Evolutionary conservation across 37 sponge, comb jelly and placozoan genomes (phyloP).

Genomic region (Agelas oroides): DNA sequence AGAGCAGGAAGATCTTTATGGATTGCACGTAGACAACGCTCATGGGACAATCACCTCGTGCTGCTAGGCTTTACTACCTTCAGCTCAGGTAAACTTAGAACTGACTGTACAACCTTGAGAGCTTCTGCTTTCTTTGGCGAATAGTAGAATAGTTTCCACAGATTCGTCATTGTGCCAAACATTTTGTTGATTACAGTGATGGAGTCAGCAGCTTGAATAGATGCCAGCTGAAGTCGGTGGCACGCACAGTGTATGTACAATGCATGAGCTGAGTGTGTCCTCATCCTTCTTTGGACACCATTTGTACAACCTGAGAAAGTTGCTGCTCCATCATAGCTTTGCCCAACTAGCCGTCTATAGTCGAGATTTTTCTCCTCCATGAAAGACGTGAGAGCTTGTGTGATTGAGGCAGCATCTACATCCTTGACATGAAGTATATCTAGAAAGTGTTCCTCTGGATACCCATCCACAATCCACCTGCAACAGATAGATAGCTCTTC

Average conservation of each 20-base stretch:
- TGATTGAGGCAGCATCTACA: conserved; percentile 41
- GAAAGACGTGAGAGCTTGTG: conserved; percentile 28
- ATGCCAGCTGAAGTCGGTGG: conserved; percentile 54
- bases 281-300: conserved; percentile 52
- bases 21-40: conserved; percentile 36
- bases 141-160: conserved; percentile 62
- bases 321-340: conserved; percentile 65
- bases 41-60: conserved; percentile 57
- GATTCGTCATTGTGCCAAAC: conserved; percentile 32
- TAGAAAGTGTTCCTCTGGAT: conserved; percentile 52
- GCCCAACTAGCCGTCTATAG: conserved; percentile 52
- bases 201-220: conserved; percentile 55
- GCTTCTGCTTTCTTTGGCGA: conserved; percentile 46
- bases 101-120: conserved; percentile 47
- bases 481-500: conserved; percentile 60
- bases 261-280: conserved; percentile 42
- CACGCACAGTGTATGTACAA: conserved; percentile 54
- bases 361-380: conserved; percentile 27
- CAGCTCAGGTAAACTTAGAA: conserved; percentile 44
- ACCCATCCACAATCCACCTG: conserved; percentile 57
- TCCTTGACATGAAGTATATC: conserved; percentile 20
- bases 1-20: conserved; percentile 24
- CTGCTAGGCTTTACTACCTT: conserved; percentile 51
- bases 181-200: conserved; percentile 18
- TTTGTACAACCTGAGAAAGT: conserved; percentile 35